Conservation (phyloP, 2,797 vertebrate species). For the Pangasius djambal region DNA sequence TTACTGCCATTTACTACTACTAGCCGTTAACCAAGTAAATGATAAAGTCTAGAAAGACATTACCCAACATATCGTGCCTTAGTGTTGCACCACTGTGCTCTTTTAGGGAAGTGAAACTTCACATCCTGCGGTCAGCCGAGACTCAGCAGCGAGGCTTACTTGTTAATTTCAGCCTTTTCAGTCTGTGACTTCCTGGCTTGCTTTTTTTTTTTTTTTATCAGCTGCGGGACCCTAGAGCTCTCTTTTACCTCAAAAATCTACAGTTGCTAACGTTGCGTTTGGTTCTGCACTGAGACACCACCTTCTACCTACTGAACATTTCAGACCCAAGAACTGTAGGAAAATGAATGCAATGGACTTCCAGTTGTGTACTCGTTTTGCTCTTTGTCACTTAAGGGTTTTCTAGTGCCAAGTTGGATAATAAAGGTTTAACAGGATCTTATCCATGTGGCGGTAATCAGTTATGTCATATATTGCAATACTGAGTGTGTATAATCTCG, state of each 20-base stretch:
- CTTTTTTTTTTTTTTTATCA: not conserved
- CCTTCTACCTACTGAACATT: not conserved
- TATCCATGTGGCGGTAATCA: too few relatives aligned
- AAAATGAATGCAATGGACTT: not conserved
- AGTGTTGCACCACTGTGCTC: conserved; percentile 8
- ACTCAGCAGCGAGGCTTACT: conserved; percentile 13
- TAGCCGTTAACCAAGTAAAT: not conserved
- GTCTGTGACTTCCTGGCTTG: conserved; percentile 27
- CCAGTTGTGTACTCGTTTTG: not conserved
- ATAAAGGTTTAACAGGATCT: not conserved
- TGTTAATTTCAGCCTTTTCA: conserved; percentile 12
- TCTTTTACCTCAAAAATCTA: not conserved
- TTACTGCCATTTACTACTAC: not conserved
- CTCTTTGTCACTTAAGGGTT: not conserved
- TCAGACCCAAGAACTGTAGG: not conserved
- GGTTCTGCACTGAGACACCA: not conserved
- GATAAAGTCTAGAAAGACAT: not conserved
- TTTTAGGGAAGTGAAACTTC: conserved; percentile 49
- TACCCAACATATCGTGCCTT: not conserved
- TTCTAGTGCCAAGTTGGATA: not conserved
- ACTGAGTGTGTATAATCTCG: not conserved
- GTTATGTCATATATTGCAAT: not conserved
- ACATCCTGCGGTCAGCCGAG: conserved; percentile 25
- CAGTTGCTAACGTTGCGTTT: not conserved
- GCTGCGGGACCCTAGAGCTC: not conserved